A percentile compares a stretch with the other conserved stretches of the same genome.
These are phyloP conservation scores for Phalacrocorax brasilianus DNA, from an alignment of 2,113 vertebrate genomes.

Conservation along the genomic window DNA sequence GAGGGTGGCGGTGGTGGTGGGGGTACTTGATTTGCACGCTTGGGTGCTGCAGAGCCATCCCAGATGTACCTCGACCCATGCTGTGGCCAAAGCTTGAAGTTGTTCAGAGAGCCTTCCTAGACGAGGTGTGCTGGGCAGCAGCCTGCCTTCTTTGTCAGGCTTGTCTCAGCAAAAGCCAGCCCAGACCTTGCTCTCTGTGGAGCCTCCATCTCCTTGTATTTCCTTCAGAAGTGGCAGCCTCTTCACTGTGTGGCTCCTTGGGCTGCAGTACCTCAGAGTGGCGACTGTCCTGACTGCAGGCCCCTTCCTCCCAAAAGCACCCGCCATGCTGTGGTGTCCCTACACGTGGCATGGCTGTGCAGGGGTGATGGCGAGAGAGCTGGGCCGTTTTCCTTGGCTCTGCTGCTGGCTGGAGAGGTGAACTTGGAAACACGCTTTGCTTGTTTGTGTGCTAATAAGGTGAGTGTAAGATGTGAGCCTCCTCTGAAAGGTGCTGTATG, in stretches of 20 bases:
- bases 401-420: accelerated
- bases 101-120: background rate
- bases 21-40: accelerated
- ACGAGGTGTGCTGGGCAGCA: background rate
- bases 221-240: background rate
- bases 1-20: background rate
- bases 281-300: accelerated
- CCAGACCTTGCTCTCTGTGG: background rate
- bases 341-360: accelerated
- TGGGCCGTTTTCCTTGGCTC: background rate
- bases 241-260: background rate
- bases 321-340: accelerated
- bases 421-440: background rate
- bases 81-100: background rate
- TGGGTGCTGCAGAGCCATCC: background rate
- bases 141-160: accelerated
- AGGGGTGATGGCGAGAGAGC: background rate
- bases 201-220: background rate
- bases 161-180: background rate
- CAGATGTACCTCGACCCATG: background rate
- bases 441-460: background rate
- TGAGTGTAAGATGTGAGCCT: background rate
- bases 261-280: background rate
- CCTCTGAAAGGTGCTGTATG: background rate
- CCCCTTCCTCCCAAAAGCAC: background rate